A percentile compares a stretch with the other conserved stretches of the same genome.
These are phyloP conservation scores for Perca fluviatilis DNA, from an alignment of 2,113 vertebrate species.

Conservation along the genomic window DNA sequence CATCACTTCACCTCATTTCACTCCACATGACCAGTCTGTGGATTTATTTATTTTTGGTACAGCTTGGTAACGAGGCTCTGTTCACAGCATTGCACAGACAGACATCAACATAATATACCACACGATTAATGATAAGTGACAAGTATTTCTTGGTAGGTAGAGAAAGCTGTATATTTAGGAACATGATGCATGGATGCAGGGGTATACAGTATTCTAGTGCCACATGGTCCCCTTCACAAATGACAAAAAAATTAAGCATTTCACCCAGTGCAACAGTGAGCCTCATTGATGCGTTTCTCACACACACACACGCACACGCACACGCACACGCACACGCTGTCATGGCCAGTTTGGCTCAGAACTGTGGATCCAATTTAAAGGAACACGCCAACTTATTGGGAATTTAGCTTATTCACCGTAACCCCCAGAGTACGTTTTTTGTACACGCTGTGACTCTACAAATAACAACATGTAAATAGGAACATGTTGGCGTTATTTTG, in stretches of 20 bases:
- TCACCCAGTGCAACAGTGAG: too few species aligned
- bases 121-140: background rate
- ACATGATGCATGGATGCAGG: background rate
- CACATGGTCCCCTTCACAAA: background rate
- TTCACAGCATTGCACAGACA: background rate
- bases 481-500: too few species aligned
- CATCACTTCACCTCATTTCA: background rate
- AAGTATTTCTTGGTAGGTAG: background rate
- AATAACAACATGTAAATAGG: too few species aligned
- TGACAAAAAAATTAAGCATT: too few species aligned
- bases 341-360: conserved; percentile 29
- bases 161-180: background rate
- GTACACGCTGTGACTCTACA: too few species aligned
- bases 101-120: background rate
- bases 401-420: too few species aligned
- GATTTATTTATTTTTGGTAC: background rate
- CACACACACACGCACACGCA: conserved; percentile 1
- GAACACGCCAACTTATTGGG: too few species aligned
- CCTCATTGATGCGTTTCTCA: too few species aligned
- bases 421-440: too few species aligned
- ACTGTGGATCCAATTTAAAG: conserved; percentile 27
- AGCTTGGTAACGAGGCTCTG: background rate
- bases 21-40: background rate
- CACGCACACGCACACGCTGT: conserved; percentile 26
- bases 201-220: background rate